Conservation (phyloP, 1,140 invertebrate species). For the Sminthurinus signatus region DNA sequence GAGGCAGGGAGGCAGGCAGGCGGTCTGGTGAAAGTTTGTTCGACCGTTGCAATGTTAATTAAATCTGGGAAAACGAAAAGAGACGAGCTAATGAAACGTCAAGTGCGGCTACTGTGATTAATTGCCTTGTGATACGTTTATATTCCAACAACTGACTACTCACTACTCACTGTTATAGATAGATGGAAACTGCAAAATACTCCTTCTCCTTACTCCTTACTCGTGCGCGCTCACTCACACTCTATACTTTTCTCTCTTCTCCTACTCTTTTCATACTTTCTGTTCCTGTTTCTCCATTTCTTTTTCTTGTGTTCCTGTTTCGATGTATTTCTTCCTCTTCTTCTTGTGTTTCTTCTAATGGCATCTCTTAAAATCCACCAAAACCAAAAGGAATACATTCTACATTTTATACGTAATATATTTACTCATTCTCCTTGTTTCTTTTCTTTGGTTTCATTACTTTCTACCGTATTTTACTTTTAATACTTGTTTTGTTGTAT, state of each 20-base stretch:
- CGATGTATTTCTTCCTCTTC: neutral
- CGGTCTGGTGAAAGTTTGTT: slow-evolving; percentile 41
- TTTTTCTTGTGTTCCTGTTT: neutral
- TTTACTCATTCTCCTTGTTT: slow-evolving; percentile 4
- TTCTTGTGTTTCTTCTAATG: neutral
- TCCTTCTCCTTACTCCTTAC: neutral
- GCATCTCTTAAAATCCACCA: slow-evolving; percentile 17
- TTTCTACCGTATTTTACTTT: too few species aligned
- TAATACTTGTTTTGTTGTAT: too few species aligned
- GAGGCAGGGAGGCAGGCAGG: too few species aligned
- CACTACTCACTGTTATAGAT: too few species aligned
- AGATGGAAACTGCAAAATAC: neutral
- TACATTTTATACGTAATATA: too few species aligned
- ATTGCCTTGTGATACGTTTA: slow-evolving; percentile 42
- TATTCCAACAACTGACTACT: slow-evolving; percentile 15
- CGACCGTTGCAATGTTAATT: slow-evolving; percentile 43
- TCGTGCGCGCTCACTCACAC: neutral
- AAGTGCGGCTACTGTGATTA: slow-evolving; percentile 43
- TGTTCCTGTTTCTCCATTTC: neutral
- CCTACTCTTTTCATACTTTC: neutral
- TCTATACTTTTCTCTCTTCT: slow-evolving; percentile 1
- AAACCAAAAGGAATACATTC: slow-evolving; percentile 17
- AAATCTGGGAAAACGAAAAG: slow-evolving; percentile 42
- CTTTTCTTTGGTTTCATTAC: too few species aligned
- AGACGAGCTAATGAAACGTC: slow-evolving; percentile 43